A percentile compares a stretch with the other conserved stretches of the same genome.
phyloP scores from a whole-genome alignment of 2,888 invertebrate species.

The Drosophila siamana region DNA sequence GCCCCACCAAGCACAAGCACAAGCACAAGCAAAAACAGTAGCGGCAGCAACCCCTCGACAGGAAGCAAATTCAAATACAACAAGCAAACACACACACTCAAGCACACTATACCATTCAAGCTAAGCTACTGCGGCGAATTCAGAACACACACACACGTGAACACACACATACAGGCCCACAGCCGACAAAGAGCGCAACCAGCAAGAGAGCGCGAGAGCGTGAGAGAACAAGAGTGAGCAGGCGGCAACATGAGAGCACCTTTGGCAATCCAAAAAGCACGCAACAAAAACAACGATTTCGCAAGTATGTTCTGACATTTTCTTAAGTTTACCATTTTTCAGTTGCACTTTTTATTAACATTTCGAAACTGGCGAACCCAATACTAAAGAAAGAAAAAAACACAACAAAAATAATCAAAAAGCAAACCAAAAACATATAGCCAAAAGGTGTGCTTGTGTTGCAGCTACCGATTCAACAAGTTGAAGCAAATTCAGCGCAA shows the following conservation, averaged over 20 bases:
- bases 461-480: slow-evolving; percentile 32
- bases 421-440: slow-evolving; percentile 16
- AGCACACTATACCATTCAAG: slow-evolving; percentile 37
- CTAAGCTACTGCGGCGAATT: slow-evolving; percentile 69
- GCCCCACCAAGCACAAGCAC: slow-evolving; percentile 39
- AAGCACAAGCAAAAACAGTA: slow-evolving; percentile 30
- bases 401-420: slow-evolving; percentile 10
- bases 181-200: slow-evolving; percentile 40
- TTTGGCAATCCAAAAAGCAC: slow-evolving; percentile 53
- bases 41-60: slow-evolving; percentile 61
- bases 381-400: slow-evolving; percentile 23
- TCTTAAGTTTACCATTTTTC: slow-evolving; percentile 42
- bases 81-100: slow-evolving; percentile 36
- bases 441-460: slow-evolving; percentile 51
- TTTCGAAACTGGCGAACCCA: slow-evolving; percentile 31
- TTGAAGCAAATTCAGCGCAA: slow-evolving; percentile 7
- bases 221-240: slow-evolving; percentile 16
- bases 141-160: slow-evolving; percentile 36
- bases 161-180: slow-evolving; percentile 15
- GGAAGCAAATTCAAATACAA: slow-evolving; percentile 50
- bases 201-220: slow-evolving; percentile 30
- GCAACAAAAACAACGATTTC: slow-evolving; percentile 53
- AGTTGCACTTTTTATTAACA: slow-evolving; percentile 36
- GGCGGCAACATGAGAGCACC: slow-evolving; percentile 59
- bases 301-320: slow-evolving; percentile 74